These are phyloP conservation scores for Zaprionus vittiger DNA, from an alignment of 1,140 invertebrate genomes.

Conservation along the genomic window DNA sequence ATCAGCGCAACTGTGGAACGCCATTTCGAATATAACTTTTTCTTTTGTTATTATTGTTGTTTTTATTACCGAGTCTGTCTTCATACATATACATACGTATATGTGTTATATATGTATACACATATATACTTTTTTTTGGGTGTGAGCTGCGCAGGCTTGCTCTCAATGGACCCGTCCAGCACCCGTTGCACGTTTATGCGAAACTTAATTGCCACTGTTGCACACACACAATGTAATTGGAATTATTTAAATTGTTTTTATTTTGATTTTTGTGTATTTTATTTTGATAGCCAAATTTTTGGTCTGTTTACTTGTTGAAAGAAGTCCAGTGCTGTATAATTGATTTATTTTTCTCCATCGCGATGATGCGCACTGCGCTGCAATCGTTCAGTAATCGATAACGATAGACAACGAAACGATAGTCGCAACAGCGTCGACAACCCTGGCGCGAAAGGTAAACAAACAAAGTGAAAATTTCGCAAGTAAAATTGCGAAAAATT, in stretches of 20 bases:
- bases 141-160: slow-evolving; percentile 59
- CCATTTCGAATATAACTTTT: slow-evolving; percentile 32
- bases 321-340: slow-evolving; percentile 30
- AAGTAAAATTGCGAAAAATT: slow-evolving; percentile 21
- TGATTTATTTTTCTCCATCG: slow-evolving; percentile 3
- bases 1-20: slow-evolving; percentile 12
- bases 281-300: slow-evolving; percentile 14
- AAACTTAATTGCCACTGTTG: neutral
- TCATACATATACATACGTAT: slow-evolving; percentile 18
- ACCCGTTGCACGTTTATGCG: neutral
- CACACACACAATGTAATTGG: slow-evolving; percentile 19
- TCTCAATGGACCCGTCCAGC: slow-evolving; percentile 16
- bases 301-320: slow-evolving; percentile 52
- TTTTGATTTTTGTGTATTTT: slow-evolving; percentile 31
- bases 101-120: slow-evolving; percentile 30
- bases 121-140: slow-evolving; percentile 61
- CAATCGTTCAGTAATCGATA: slow-evolving; percentile 16
- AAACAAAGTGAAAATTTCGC: slow-evolving; percentile 64
- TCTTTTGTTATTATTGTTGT: slow-evolving; percentile 54
- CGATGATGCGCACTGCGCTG: slow-evolving; percentile 9
- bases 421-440: neutral
- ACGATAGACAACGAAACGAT: slow-evolving; percentile 17
- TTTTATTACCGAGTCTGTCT: slow-evolving; percentile 51
- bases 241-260: slow-evolving; percentile 23
- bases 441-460: slow-evolving; percentile 58